Base-by-base conservation (phyloP, 2,113 vertebrate species). In the Tyrannus savana region DNA sequence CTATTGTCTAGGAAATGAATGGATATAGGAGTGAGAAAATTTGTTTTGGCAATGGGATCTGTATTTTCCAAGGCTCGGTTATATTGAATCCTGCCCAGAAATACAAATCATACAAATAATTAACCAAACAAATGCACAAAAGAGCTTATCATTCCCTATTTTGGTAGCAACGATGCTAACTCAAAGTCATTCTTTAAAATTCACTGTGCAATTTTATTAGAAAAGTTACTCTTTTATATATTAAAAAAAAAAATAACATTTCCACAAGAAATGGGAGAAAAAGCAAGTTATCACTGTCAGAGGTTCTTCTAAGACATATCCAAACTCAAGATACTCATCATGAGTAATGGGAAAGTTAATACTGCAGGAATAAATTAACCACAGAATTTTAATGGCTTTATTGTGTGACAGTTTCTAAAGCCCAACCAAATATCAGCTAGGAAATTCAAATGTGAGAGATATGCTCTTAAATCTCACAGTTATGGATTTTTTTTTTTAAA, bases 301-400 rank as follows among this genome's bases (percentile, higher is more conserved):
- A 94, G 77, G 44, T 94, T 95, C 78, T 90, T 94, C 86, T 95
- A 97, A 94, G 35, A 95, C 6, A 0, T 87, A 79, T 84, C 95
- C 87, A 94, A 97, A 96, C 86, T 95, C 93, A 91, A 91, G 96
- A 94, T 92, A 96, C 59, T 94, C 63, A 76, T 84, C 96, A 96
- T 92, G 96, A 97, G 89, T 89, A 96, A 95, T 87, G 83, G 83
- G 80, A 95, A 97, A 97, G 94, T 97, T 97, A 97, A 97, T 97
- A 91, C 93, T 77, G 47, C 49, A 69, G 67, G 96, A 97, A 94
- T 80, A 97, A 97, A 96, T 97, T 97, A 97, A 96, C 93, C 93
- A 96, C 72, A 91, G 95, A 96, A 96, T 97, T 97, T 95, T 97
- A 97, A 94, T 97, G 93, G 85, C 76, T 91, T 78, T 81, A 95